phyloP scores from a whole-genome alignment of 2,888 invertebrate species.

The Drosophila neoperkinsi region DNA sequence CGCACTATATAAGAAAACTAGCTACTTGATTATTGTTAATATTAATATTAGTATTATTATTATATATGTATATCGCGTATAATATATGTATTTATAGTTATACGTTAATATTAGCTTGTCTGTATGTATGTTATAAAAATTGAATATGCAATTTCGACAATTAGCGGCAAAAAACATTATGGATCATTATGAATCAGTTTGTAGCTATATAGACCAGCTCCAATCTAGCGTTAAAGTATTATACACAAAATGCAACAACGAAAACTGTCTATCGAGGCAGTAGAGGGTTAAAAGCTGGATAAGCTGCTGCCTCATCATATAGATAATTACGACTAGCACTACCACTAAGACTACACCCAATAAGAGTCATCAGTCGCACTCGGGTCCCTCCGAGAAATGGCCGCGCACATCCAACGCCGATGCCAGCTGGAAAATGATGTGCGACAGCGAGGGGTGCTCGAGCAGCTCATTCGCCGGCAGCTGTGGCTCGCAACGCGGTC shows the following conservation, averaged over 20 bases:
- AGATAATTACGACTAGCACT: conserved; percentile 68
- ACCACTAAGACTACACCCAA: conserved; percentile 70
- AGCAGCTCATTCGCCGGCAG: conserved; percentile 94
- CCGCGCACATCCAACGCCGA: conserved; percentile 92
- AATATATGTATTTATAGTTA: conserved; percentile 40
- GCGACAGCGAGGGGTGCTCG: conserved; percentile 92
- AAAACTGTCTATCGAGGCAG: conserved; percentile 50
- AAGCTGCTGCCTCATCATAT: conserved; percentile 64
- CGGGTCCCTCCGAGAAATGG: conserved; percentile 85
- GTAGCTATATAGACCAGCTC: conserved; percentile 28
- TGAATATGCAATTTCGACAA: conserved; percentile 44
- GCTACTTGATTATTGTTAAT: conserved; percentile 73
- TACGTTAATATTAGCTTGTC: conserved; percentile 40
- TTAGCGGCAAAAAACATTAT: conserved; percentile 27
- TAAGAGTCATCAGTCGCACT: conserved; percentile 85
- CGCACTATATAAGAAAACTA: conserved; percentile 82
- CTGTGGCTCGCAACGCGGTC: conserved; percentile 93
- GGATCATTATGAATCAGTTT: conserved; percentile 8
- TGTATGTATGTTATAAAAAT: conserved; percentile 51
- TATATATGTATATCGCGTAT: conserved; percentile 46
- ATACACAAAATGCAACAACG: conserved; percentile 62
- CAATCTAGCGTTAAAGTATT: conserved; percentile 55
- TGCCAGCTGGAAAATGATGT: conserved; percentile 93
- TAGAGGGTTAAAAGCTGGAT: conserved; percentile 52
- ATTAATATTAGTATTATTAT: conserved; percentile 41